Evolutionary conservation across 2,888 invertebrate species (phyloP), one percentile per base, ranked within the genome.

Genomic region (Bombylius discolor): DNA sequence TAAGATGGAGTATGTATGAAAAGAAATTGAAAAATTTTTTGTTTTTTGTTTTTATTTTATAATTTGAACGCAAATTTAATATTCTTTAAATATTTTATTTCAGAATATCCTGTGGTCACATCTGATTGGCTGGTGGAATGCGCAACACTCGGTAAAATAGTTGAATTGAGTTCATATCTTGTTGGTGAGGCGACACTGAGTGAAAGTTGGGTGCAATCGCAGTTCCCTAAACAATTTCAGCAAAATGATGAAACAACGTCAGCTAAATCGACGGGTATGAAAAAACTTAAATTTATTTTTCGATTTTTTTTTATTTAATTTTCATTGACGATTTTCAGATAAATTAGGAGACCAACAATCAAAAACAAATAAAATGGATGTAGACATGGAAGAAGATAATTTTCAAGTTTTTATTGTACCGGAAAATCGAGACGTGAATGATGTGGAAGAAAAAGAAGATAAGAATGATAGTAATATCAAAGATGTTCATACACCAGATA

Each of bases 91-190:
- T n/a, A 4, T 23, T 51, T 4, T 23, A 3, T 23, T 23, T 23
- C 5, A 61, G 61, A 66, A 42, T 75, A 91, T 56, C 93, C 92
- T 0, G 87, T 87, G 2, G 85, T 95, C 1, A 80, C 72, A 0
- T 83, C 84, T 11, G 75, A 81, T 11, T 95, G 94, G 94, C 68
- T 94, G 51, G 67, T 86, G 49, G 79, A 79, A 34, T 91, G 91
- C 70, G 84, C 13, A 67, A 68, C 48, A 68, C 72, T 56, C 0
- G 83, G 83, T 0, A 66, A 67, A 13, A 72, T 78, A 47, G 76
- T 84, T 3, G 69, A 79, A 39, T 85, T 83, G 66, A 68, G 64
- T 1, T 69, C 69, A 1, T 82, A 78, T 67, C 72, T 84, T 0
- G 79, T 87, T 0, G 83, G 84, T 0, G 79, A 80, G 1, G n/a